Conservation (phyloP, 2,113 vertebrate species). For the Amphiprion percula region DNA sequence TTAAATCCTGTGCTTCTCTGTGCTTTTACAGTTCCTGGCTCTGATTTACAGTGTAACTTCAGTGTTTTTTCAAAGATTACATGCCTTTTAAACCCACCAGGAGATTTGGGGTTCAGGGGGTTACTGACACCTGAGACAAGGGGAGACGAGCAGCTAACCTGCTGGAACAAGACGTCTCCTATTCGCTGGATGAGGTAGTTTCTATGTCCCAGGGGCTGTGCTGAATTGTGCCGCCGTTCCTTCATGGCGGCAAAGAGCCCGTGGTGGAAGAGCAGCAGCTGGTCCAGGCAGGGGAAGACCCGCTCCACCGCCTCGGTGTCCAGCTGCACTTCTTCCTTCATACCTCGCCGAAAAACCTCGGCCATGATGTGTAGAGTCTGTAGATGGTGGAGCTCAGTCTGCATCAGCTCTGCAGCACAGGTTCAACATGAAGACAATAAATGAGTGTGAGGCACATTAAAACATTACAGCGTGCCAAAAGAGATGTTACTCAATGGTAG, state of each 20-base stretch:
- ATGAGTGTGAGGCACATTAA: neutral
- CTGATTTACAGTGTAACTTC: no score
- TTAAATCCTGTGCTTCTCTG: no score
- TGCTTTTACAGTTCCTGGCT: no score
- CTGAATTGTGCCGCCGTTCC: conserved; percentile 88
- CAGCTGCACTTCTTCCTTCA: conserved; percentile 94
- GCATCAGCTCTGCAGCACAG: conserved; percentile 91
- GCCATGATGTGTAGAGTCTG: conserved; percentile 96
- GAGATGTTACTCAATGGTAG: neutral
- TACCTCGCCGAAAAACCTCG: conserved; percentile 94
- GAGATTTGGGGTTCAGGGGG: no score
- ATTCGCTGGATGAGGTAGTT: conserved; percentile 93
- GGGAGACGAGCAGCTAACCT: conserved; percentile 81
- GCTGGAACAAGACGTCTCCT: conserved; percentile 92
- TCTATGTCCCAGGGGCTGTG: conserved; percentile 79
- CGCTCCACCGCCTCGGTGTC: conserved; percentile 89
- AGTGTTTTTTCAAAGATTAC: no score
- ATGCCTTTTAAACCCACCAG: no score
- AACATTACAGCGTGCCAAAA: neutral
- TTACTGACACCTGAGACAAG: neutral
- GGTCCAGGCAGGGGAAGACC: conserved; percentile 95
- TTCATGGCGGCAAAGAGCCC: conserved; percentile 90
- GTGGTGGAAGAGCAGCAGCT: conserved; percentile 90
- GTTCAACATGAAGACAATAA: neutral
- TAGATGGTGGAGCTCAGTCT: conserved; percentile 96